phyloP scores from a whole-genome alignment of 1,140 invertebrate genomes.

The Triops cancriformis region DNA sequence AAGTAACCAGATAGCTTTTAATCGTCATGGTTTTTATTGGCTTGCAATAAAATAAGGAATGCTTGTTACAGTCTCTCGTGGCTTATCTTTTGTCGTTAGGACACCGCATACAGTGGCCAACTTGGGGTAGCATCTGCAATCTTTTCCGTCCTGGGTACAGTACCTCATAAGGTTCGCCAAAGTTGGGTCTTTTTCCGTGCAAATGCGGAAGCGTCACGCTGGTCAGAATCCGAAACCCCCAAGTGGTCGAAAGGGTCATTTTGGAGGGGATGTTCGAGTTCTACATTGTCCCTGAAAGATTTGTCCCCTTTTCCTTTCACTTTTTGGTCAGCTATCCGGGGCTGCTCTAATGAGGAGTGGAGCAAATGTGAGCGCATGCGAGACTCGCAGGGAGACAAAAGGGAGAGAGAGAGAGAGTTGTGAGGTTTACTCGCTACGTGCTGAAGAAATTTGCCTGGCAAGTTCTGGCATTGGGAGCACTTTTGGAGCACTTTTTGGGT shows the following conservation, averaged over 20 bases:
- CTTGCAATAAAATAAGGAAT: too few species aligned
- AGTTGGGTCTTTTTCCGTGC: too few species aligned
- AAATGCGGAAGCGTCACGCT: too few species aligned
- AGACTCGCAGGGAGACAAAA: background rate
- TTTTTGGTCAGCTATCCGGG: background rate
- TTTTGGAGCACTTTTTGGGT: background rate
- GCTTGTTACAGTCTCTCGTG: too few species aligned
- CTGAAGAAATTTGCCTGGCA: background rate
- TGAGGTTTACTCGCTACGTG: background rate
- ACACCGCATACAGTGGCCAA: too few species aligned
- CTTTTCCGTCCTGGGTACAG: too few species aligned
- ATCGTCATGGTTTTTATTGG: too few species aligned
- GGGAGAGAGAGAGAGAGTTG: background rate
- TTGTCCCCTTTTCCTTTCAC: conserved; percentile 1
- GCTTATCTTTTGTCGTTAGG: too few species aligned
- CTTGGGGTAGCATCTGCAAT: too few species aligned
- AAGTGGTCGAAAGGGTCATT: too few species aligned
- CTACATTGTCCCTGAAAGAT: background rate
- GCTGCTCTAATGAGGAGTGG: background rate
- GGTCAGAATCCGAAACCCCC: too few species aligned
- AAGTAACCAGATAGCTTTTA: background rate
- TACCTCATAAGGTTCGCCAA: too few species aligned
- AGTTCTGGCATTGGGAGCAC: background rate
- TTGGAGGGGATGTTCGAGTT: background rate
- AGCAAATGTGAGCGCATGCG: background rate